Evolutionary conservation across 2,797 vertebrate species (phyloP).

Genomic region (Varecia variegata): DNA sequence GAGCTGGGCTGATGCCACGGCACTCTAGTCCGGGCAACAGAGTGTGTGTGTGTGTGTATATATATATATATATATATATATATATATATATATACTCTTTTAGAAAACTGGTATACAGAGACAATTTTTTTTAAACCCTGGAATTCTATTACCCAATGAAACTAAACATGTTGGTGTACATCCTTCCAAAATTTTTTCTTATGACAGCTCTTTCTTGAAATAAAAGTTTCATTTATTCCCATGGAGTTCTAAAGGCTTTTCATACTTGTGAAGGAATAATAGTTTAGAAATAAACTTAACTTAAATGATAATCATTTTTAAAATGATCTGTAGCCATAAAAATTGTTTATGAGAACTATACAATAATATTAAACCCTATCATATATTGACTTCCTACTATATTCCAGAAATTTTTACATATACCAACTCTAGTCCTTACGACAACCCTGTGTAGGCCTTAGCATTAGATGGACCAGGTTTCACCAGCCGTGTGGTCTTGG

Average conservation of each 20-base stretch:
- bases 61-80: too few species aligned
- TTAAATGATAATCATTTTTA: not conserved
- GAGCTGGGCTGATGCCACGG: too few species aligned
- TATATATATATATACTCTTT: not conserved
- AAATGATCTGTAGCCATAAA: not conserved
- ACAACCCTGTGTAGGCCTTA: not conserved
- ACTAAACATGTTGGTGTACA: not conserved
- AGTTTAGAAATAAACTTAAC: not conserved
- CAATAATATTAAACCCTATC: not conserved
- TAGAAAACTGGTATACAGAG: slow-evolving; percentile 10
- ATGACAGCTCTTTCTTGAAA: not conserved
- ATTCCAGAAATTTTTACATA: slow-evolving; percentile 7
- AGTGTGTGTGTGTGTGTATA: too few species aligned
- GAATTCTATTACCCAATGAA: not conserved
- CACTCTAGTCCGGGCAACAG: too few species aligned
- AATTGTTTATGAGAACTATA: slow-evolving; percentile 11
- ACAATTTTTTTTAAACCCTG: not conserved
- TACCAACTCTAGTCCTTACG: not conserved
- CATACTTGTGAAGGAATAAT: not conserved
- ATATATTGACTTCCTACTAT: not conserved
- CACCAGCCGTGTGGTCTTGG: not conserved
- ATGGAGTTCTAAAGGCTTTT: slow-evolving; percentile 2
- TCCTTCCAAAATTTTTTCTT: slow-evolving; percentile 37
- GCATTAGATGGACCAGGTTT: not conserved
- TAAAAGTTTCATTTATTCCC: not conserved